Base-by-base conservation (phyloP, 1,140 invertebrate species). In the Diploscapter pachys region DNA sequence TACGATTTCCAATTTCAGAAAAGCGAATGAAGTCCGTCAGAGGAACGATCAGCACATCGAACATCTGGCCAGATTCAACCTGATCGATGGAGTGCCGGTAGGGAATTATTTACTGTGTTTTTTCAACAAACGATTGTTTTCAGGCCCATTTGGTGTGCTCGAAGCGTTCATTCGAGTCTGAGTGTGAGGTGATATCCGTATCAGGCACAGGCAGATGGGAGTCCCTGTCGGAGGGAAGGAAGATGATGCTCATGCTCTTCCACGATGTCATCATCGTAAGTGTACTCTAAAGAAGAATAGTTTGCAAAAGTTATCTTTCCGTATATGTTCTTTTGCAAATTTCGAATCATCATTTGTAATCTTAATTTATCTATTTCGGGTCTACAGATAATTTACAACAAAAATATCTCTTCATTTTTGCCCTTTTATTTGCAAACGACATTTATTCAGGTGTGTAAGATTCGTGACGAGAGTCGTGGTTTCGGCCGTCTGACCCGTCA, bases 81-180 rank as follows among this genome's bases (percentile, higher is more conserved):
- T 78, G 31, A 79, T 79, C 50, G 78, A 79, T n/a, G 66, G 75
- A 50, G 65, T 79, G 48, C 78, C 78, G 53, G 78, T 79, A 13
- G 55, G 77, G 77, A 59, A 54, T 78, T 4, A 8, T 71, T 63
- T 6, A 13, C 13, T 31, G 31, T 31, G 31, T 52, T 4, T 49
- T n/a, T 11, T 4, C 13, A 13, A 4, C n/a, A 11, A 11, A 66
- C 6, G 52, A 31, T 31, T 31, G 31, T 1, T 31, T 52, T 73
- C 72, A 79, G 78, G 50, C 62, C 11, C 49, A 50, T 51, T 59
- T 79, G 31, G 77, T 79, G 5, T 78, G 63, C 13, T 63, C 73
- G 6, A 64, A 64, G 5, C 72, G 78, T 50, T 54, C 51, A 57
- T 70, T 79, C 31, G 53, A 69, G 13, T 55, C 63, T 8, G 76